Evolutionary conservation across 2,888 invertebrate genomes (phyloP).

Genomic region (Coelinius sp.): DNA sequence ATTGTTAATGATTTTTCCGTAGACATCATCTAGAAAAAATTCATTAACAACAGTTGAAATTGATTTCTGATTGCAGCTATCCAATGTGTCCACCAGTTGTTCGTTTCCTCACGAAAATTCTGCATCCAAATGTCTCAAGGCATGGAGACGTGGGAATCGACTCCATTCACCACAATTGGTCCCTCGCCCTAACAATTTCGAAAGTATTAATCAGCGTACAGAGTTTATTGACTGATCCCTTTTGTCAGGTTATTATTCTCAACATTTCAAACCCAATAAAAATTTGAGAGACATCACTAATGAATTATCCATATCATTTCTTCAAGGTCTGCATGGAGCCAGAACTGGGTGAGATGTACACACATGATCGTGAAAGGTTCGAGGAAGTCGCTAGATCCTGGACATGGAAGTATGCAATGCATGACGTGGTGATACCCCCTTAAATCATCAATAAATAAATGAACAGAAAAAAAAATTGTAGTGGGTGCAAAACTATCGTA

Average conservation of each 20-base stretch:
- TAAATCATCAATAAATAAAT: slow-evolving; percentile 21
- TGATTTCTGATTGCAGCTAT: slow-evolving; percentile 73
- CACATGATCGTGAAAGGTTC: slow-evolving; percentile 80
- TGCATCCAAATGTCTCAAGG: slow-evolving; percentile 94
- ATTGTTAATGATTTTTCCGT: no score
- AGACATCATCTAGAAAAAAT: no score
- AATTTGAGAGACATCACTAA: background rate
- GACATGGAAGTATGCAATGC: slow-evolving; percentile 94
- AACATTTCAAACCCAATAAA: background rate
- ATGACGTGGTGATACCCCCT: slow-evolving; percentile 74
- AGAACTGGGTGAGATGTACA: slow-evolving; percentile 84
- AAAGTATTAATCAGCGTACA: slow-evolving; percentile 91
- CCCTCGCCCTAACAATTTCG: slow-evolving; percentile 91
- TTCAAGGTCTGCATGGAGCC: slow-evolving; percentile 91
- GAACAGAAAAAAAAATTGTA: background rate
- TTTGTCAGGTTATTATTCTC: slow-evolving; percentile 77
- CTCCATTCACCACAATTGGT: slow-evolving; percentile 97
- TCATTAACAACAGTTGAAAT: background rate
- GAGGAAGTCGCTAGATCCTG: slow-evolving; percentile 86
- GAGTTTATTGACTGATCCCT: slow-evolving; percentile 91
- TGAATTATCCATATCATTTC: slow-evolving; percentile 2
- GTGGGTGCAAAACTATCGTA: no score
- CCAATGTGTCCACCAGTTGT: slow-evolving; percentile 94
- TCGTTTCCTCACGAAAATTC: slow-evolving; percentile 91
- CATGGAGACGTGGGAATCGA: slow-evolving; percentile 97